Conservation (phyloP, 2,113 vertebrate genomes). For the Campylorhamphus procurvoides region DNA sequence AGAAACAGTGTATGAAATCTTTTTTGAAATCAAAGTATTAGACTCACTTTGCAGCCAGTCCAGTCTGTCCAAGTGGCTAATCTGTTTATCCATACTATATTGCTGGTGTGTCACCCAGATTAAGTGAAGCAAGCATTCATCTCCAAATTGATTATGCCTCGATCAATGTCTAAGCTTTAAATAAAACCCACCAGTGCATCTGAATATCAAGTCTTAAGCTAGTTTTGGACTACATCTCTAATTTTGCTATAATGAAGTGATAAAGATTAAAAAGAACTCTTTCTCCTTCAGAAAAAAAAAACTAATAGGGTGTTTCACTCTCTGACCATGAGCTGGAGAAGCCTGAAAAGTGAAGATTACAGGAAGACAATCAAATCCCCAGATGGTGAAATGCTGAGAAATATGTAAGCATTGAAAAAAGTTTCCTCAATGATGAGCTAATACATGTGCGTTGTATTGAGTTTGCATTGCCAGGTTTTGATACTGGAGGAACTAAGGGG, state of each 20-base stretch:
- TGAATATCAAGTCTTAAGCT: not conserved
- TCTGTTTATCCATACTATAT: not conserved
- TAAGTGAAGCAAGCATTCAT: not conserved
- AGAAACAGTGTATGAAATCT: not conserved
- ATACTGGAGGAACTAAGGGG: not conserved
- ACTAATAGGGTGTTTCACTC: not conserved
- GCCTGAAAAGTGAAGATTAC: not conserved
- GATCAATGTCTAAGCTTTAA: not conserved
- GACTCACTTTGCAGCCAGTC: not conserved
- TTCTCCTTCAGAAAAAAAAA: not conserved
- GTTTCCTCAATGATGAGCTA: not conserved
- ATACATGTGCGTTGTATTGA: not conserved
- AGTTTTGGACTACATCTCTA: not conserved
- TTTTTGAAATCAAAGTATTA: not conserved
- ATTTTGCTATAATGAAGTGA: not conserved
- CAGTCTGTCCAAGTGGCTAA: not conserved
- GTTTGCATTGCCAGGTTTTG: not conserved
- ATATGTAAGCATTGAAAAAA: not conserved
- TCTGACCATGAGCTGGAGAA: not conserved
- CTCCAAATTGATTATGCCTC: not conserved
- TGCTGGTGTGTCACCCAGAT: not conserved
- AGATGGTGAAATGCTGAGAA: not conserved
- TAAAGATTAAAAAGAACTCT: not conserved
- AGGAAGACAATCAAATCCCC: not conserved
- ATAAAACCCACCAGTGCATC: not conserved